Evolutionary conservation across 2,113 vertebrate genomes (phyloP), one percentile per base, ranked within the genome.

Genomic region (Mola mola): DNA sequence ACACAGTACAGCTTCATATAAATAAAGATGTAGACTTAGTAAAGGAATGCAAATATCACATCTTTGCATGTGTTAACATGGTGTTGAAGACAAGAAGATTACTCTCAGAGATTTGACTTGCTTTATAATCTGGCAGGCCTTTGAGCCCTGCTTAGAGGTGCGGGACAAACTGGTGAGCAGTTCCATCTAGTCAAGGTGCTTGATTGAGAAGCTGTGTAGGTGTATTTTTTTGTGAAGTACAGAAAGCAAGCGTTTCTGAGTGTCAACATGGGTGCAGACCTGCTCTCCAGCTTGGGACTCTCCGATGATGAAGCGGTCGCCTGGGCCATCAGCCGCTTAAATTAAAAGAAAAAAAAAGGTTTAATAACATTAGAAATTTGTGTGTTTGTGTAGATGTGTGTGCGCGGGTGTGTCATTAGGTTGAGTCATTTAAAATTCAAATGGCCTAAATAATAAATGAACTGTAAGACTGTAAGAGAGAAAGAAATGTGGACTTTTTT

Each of bases 231-330:
- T 33, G 25, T 6, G 41, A 17, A 20, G 22, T 4, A 36, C 38
- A 49, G 15, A 24, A 25, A 50, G 21, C 12, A 15, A 20, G 17
- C 43, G 59, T 47, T 60, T 66, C 13, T 52, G 4, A 40, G 53
- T 53, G 62, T 69, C 5, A 20, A 17, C 4, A 33, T 51, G 63
- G 57, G 52, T 5, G 42, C 90, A 78, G 61, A 98, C 97, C 95
- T 98, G 97, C 81, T 99, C 96, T 88, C 97, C 97, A 86, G 97
- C 96, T 89, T 99, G 96, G 78, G 96, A 98, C 90, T 99, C 97
- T 75, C 97, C 97, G 74, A 99, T 98, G 87, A 99, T 98, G 86
- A 99, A 98, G 79, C 97, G 93, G 89, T 98, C 97, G 73, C 97
- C 97, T 56, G 96, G 96, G 62, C 97, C 97, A 65, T 99, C 97